Conservation (phyloP, 35 echinoderm and acorn worm genomes). For the Apostichopus japonicus region DNA sequence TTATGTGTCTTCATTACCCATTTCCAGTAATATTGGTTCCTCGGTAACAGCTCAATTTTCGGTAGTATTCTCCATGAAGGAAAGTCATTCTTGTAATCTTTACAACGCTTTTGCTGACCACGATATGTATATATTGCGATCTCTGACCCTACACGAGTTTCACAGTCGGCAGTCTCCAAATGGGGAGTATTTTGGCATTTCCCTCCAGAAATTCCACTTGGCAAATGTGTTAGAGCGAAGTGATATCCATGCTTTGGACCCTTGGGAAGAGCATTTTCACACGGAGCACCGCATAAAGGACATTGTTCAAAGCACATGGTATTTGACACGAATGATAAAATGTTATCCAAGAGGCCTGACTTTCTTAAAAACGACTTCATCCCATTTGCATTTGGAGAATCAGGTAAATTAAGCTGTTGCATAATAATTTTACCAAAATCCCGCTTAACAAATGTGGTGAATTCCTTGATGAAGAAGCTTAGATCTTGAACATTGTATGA, state of each 20-base stretch:
- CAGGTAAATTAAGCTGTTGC: not conserved
- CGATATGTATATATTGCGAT: not conserved
- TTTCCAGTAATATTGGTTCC: not conserved
- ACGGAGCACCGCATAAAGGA: conserved; percentile 26
- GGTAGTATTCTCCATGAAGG: not conserved
- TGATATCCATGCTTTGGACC: not conserved
- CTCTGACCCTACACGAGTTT: not conserved
- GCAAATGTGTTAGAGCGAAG: not conserved
- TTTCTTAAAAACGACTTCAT: not conserved
- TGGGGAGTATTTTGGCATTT: not conserved
- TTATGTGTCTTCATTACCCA: not conserved
- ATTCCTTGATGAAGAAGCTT: not conserved
- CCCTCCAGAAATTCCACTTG: not conserved
- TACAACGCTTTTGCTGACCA: not conserved
- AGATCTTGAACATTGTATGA: not conserved
- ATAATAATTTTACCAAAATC: not conserved
- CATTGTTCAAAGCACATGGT: conserved; percentile 1
- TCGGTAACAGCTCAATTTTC: not conserved
- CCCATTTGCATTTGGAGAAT: not conserved
- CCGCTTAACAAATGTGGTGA: not conserved
- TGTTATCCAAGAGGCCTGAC: not conserved
- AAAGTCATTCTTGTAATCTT: conserved; percentile 18
- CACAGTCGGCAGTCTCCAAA: not conserved
- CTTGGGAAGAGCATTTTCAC: not conserved
- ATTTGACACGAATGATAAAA: not conserved